A percentile compares a stretch with the other conserved stretches of the same genome.
These are phyloP conservation scores for Salticus scenicus DNA, from an alignment of 2,888 invertebrate genomes.

Conservation along the genomic window DNA sequence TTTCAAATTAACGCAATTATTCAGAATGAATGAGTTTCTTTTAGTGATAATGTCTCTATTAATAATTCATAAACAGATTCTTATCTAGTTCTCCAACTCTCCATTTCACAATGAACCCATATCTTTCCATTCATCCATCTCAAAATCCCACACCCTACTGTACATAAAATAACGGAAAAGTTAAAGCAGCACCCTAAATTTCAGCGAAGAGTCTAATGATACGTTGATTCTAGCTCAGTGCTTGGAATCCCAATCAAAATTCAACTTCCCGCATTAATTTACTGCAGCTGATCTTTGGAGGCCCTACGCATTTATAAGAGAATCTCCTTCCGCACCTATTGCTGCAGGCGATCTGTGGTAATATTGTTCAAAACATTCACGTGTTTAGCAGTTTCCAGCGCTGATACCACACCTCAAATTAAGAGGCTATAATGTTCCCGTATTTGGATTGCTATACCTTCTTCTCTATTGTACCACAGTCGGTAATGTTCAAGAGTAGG, in stretches of 20 bases:
- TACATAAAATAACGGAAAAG: background rate
- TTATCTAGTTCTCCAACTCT: background rate
- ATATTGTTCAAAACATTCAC: conserved; percentile 64
- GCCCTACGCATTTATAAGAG: background rate
- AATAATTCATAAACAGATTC: conserved; percentile 2
- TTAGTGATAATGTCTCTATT: background rate
- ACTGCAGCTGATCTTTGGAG: background rate
- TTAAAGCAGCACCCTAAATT: background rate
- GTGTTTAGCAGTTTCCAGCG: conserved; percentile 42
- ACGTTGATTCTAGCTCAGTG: background rate
- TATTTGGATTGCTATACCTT: conserved; percentile 59
- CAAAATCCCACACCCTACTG: background rate
- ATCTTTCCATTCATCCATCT: background rate
- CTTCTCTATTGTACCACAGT: conserved; percentile 19
- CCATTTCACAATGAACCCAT: background rate
- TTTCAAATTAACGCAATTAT: no score
- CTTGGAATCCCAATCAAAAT: background rate
- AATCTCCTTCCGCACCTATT: conserved; percentile 46
- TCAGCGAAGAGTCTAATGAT: background rate
- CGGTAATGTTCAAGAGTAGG: conserved; percentile 57
- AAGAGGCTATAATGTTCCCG: conserved; percentile 59
- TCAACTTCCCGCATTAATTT: background rate
- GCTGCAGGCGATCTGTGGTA: conserved; percentile 24
- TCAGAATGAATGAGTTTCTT: background rate
- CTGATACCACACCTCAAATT: conserved; percentile 64